Percentiles rank a stretch among this genome's conserved stretches.
Evolutionary conservation across 2,888 invertebrate genomes (phyloP).

Genomic region (Entomobrya multifasciata): DNA sequence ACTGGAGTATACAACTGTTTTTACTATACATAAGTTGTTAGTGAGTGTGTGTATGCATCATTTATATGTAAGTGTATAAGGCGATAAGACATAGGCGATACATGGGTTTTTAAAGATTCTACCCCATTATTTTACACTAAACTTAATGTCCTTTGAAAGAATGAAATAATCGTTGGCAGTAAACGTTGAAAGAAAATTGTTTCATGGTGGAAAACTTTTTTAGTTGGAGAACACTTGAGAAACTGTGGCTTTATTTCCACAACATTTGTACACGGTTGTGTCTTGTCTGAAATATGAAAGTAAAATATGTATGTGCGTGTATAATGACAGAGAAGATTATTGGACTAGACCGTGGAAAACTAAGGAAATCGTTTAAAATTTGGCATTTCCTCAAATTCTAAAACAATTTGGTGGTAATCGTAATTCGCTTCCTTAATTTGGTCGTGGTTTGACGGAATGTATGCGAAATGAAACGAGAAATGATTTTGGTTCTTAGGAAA

Average conservation of each 20-base stretch:
- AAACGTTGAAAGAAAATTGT: slow-evolving; percentile 34
- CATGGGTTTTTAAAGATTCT: background rate
- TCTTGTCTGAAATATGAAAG: too few relatives aligned
- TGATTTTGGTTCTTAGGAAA: too few relatives aligned
- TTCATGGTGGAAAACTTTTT: background rate
- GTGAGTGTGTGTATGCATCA: background rate
- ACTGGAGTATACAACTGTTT: background rate
- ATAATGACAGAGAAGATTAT: background rate
- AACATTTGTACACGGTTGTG: too few relatives aligned
- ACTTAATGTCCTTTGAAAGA: slow-evolving; percentile 44
- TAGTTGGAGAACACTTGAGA: background rate
- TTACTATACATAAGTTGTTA: background rate
- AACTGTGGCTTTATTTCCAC: too few relatives aligned
- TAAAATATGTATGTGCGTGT: too few relatives aligned
- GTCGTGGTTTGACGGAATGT: too few relatives aligned
- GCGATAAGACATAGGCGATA: too few relatives aligned
- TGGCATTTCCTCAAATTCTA: background rate
- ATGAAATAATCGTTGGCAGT: slow-evolving; percentile 42
- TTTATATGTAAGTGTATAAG: background rate
- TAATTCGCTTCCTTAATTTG: too few relatives aligned
- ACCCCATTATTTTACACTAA: slow-evolving; percentile 39
- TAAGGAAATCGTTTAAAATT: too few relatives aligned
- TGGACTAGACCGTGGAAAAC: too few relatives aligned
- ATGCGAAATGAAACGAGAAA: too few relatives aligned
- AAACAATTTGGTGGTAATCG: background rate